Evolutionary conservation across 64 coral and sea anemone species (phyloP), one percentile per base, ranked within the genome.

Genomic region (Platygyra sinensis): DNA sequence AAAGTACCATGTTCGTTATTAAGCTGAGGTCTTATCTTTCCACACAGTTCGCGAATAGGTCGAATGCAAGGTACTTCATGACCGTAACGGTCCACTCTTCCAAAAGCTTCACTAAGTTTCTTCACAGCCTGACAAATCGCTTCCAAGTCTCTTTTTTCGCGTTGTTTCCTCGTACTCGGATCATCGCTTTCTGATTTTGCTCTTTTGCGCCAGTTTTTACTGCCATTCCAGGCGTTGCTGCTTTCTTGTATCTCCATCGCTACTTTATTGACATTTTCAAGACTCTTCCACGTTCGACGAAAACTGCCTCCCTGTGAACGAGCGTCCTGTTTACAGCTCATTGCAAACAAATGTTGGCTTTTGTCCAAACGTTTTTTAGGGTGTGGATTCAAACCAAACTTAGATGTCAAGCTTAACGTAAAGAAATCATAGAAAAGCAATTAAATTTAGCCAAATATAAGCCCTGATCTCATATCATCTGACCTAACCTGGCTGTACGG

Each of bases 231-330:
- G 1, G 77, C 60, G 72, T 91, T 88, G 42, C 73, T 94, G 11
- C 33, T 74, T 60, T 97, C 95, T 52, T 97, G 95, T 1, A 94
- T 76, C 24, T 97, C 91, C 91, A 97, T 97, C 0, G 92, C 82
- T 20, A 93, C 39, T 62, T 90, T 94, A 92, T 97, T 97, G 33
- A 88, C 79, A 77, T 97, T 97, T 57, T 94, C 95, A 88, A 97
- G 89, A 52, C 95, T 97, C 62, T 91, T 97, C 84, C 92, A 93
- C 2, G 92, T 88, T 72, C 95, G 82, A 30, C 95, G 67, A 0
- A 78, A 86, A 38, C 63, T 72, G 81, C 36, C 42, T 51, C 12
- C 15, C 18, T 65, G 32, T 39, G 63, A 22, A 51, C 33, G 28
- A 22, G n/a, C 38, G 22, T 71, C 36, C 30, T 71, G 81, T 85